Base-by-base conservation (phyloP, 1,140 invertebrate species). In the Trypoxylus dichotomus region DNA sequence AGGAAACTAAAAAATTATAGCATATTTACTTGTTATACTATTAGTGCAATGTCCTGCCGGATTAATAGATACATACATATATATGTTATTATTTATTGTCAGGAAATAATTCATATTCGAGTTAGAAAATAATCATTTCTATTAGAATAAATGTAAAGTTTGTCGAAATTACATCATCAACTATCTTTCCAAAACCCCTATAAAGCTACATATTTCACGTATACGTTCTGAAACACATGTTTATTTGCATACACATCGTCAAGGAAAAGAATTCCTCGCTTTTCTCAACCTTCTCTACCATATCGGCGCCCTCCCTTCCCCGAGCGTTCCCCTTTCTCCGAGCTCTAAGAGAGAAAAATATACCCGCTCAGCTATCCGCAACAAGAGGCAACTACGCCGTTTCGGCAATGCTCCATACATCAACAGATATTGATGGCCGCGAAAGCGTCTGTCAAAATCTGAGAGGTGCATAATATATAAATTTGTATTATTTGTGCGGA, bases 161-260 rank as follows among this genome's bases (percentile, higher is more conserved):
- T 37, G 5, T 8, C 10, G 10, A 37, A 5, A 37, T 37, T 37
- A 37, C 32, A 5, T 2, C 32, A 37, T 37, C 32, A 37, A 37
- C 32, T 37, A 37, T 8, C 32, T 37, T 37, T 8, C 32, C 32
- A 60, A 60, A 60, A 8, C 24, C 24, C 13, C 21, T 10, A 58
- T 58, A 11, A 58, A 58, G 11, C 54, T 58, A 5, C 54, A 60
- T 60, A 60, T 60, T 6, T 60, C 24, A n/a, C n/a, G 54, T 60
- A 24, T 60, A 60, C 24, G 54, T 6, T 19, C 54, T 13, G 7
- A 1, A 60, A 60, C 82, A 79, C 83, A 83, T 81, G 83, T 83
- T 84, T 83, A 85, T 85, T 85, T 85, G 81, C 83, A 84, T 84
- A 84, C 79, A 82, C 80, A 83, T 79, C 81, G 82, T 81, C 81